Percentiles rank a stretch among this genome's conserved stretches.
These are phyloP conservation scores for Salticus scenicus DNA, from an alignment of 2,888 invertebrate species.

Conservation along the genomic window DNA sequence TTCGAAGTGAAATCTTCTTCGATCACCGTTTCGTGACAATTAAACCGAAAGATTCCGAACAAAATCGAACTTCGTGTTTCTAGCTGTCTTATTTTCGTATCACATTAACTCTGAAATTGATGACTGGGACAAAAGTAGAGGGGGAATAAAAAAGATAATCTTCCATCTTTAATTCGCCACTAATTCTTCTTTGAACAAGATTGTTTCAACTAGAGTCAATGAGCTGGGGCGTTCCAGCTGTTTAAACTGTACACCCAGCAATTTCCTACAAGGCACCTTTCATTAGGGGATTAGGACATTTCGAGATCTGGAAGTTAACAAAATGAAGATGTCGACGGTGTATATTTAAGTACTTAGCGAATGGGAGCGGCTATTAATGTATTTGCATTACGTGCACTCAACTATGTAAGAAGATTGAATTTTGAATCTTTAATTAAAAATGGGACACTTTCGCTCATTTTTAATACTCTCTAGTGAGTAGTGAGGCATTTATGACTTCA, in stretches of 20 bases:
- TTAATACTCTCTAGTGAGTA: too few species aligned
- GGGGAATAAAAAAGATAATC: slow-evolving; percentile 10
- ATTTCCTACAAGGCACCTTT: slow-evolving; percentile 33
- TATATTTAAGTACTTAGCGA: slow-evolving; percentile 19
- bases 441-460: too few species aligned
- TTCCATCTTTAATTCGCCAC: slow-evolving; percentile 40
- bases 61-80: slow-evolving; percentile 17
- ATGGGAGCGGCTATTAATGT: neutral
- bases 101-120: slow-evolving; percentile 51
- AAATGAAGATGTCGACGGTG: slow-evolving; percentile 42
- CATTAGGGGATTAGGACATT: slow-evolving; percentile 48
- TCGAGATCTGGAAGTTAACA: slow-evolving; percentile 32
- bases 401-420: slow-evolving; percentile 4
- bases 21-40: neutral
- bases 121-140: slow-evolving; percentile 17
- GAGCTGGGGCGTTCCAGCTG: slow-evolving; percentile 51
- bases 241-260: slow-evolving; percentile 42
- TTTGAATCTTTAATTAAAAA: too few species aligned
- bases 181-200: slow-evolving; percentile 67
- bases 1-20: neutral
- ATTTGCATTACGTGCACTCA: slow-evolving; percentile 3
- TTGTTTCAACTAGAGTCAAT: slow-evolving; percentile 28
- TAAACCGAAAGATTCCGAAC: neutral
- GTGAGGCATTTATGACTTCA: too few species aligned
- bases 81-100: slow-evolving; percentile 39